Percentiles rank a stretch among this genome's conserved stretches.
Evolutionary conservation across 1,140 invertebrate genomes (phyloP).

Genomic region (Hycleus phaleratus): DNA sequence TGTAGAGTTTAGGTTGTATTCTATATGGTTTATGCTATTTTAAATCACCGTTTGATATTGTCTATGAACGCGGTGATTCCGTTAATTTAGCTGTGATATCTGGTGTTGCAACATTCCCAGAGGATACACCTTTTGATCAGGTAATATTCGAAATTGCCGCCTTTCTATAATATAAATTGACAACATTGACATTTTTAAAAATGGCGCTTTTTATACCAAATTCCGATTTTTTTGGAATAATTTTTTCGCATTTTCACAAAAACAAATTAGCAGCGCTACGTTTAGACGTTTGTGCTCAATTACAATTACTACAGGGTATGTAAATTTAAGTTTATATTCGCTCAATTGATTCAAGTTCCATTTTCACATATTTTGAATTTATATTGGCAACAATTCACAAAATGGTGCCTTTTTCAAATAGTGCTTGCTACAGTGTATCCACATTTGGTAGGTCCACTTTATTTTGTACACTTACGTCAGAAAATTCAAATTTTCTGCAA

Average conservation of each 20-base stretch:
- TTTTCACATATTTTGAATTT: too few species aligned
- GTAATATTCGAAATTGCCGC: slow-evolving; percentile 36
- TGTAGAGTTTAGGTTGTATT: slow-evolving; percentile 78
- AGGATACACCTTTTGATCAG: slow-evolving; percentile 58
- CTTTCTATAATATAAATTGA: not conserved
- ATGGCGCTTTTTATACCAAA: not conserved
- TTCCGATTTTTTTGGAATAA: not conserved
- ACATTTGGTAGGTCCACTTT: too few species aligned
- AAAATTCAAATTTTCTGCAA: too few species aligned
- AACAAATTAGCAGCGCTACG: too few species aligned
- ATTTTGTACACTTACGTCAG: too few species aligned
- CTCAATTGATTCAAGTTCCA: too few species aligned
- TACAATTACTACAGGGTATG: too few species aligned
- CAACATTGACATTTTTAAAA: not conserved
- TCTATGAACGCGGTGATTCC: slow-evolving; percentile 80
- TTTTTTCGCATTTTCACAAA: not conserved
- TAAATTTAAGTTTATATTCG: too few species aligned
- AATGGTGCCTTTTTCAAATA: too few species aligned
- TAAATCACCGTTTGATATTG: slow-evolving; percentile 77
- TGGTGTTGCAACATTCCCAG: slow-evolving; percentile 66
- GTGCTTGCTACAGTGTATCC: too few species aligned
- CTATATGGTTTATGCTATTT: slow-evolving; percentile 80
- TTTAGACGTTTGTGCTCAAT: too few species aligned
- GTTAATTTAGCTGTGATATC: slow-evolving; percentile 78
- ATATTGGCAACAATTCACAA: too few species aligned